Base-by-base conservation (phyloP, 2,888 invertebrate genomes). In the Tenthredo notha region DNA sequence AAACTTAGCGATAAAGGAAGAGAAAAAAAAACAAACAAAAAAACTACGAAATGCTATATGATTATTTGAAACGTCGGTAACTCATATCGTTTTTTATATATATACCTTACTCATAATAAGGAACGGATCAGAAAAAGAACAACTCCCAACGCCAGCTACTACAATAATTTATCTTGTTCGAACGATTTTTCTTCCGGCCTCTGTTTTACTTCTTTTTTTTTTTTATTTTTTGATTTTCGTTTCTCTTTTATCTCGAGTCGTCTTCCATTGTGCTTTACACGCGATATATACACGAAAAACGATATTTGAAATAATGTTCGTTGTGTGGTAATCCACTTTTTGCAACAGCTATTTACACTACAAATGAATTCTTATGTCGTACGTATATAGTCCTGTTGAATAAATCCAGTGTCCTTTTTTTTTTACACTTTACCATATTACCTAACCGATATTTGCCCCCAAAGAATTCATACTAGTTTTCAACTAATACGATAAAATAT, bases 111-210 rank as follows among this genome's bases (percentile, higher is more conserved):
- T 33, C 67, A 67, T 67, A 74, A 10, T 25, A 18, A 43, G 74
- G 25, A 43, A 43, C 47, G 40, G 74, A 40, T 43, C n/a, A 40
- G 74, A 40, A 74, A 74, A 74, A 74, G 40, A 74, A 40, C 74
- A 43, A 74, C 21, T 74, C 74, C 40, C 21, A 43, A 74, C 43
- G 74, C 43, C 21, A 43, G 74, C 43, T 43, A 74, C 43, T 40
- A 43, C 43, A 25, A 74, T 74, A 74, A 74, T 74, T 74, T 29
- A 74, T 74, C 74, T 74, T 43, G 21, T 40, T 74, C 74, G 74
- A 74, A 43, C 43, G 74, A 74, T 74, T 43, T 40, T 43, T 74
- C 74, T 47, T 74, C 43, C 21, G 40, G n/a, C 12, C 54, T n/a
- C n/a, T n/a, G 6, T 54, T n/a, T 54, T 50, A 37, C n/a, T 54